Conservation (phyloP, 2,888 invertebrate genomes). For the Kryphioiulus occultus region DNA sequence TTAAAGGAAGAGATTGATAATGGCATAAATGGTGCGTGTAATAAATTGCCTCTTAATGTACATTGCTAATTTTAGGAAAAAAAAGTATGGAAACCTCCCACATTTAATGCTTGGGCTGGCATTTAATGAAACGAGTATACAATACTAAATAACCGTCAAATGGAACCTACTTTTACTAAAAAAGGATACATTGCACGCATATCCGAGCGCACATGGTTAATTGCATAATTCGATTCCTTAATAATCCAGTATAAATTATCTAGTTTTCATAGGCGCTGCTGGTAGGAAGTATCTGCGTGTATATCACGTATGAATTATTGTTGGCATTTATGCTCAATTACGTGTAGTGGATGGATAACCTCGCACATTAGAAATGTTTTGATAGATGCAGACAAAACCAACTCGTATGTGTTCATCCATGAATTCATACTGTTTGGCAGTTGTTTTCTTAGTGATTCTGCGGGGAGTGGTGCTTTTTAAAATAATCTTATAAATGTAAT, state of each 20-base stretch:
- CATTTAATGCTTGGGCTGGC: slow-evolving; percentile 12
- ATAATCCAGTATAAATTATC: not conserved
- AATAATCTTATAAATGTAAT: not conserved
- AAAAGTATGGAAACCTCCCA: not conserved
- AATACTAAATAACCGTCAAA: not conserved
- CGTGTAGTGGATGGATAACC: not conserved
- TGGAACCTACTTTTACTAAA: not conserved
- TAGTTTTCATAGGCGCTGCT: not conserved
- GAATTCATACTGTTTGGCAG: not conserved
- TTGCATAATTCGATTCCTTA: slow-evolving; percentile 40
- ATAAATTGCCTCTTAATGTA: slow-evolving; percentile 16
- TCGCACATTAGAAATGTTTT: not conserved
- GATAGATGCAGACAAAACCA: not conserved
- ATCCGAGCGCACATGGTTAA: not conserved
- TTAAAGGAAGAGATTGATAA: not conserved
- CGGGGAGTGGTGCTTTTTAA: not conserved
- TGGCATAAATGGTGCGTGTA: slow-evolving; percentile 11
- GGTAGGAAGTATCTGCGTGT: not conserved
- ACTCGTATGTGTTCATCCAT: not conserved
- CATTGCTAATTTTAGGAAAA: not conserved
- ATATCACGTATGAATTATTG: slow-evolving; percentile 8
- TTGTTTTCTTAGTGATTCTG: not conserved
- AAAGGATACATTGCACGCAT: not conserved
- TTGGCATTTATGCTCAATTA: not conserved
- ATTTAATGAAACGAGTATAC: not conserved